Base-by-base conservation (phyloP, 2,888 invertebrate species). In the Chrysodeixis includens region DNA sequence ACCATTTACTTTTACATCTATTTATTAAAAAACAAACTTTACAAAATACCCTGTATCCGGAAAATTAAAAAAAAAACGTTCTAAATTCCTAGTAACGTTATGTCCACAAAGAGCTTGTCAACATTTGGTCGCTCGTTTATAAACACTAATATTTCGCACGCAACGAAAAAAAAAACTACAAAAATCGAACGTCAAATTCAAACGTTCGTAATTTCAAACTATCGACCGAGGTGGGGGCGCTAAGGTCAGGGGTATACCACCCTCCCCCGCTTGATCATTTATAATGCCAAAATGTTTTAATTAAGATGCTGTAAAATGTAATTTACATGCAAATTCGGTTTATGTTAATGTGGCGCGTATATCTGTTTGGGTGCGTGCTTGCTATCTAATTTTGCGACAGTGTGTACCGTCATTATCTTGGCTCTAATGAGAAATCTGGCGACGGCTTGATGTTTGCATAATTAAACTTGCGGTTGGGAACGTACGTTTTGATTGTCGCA, bases 241-340 rank as follows among this genome's bases (percentile, higher is more conserved):
- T 91, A 88, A 92, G 92, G 92, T 90, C 90, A 92, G 92, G 90
- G 86, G 89, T 85, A 88, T 90, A 83, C 86, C 90, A 85, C 86
- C 89, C 86, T 86, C 87, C 75, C 87, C 86, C 91, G 90, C 93
- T 91, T 92, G 94, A 95, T 95, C 95, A 95, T 95, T 95, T 95
- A 95, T 95, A 95, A 95, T 95, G 95, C 95, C 95, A 95, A 95
- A 95, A 95, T 95, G 95, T 95, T 95, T 95, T 95, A 95, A 95
- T 95, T 95, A 95, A 95, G 95, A 95, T 93, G 95, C 95, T 95
- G 95, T 95, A 95, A 95, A 95, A 95, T 94, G 95, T 95, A 95
- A 95, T 95, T 95, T 95, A 95, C 95, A 95, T 95, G 95, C 95
- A 95, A 95, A 95, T 95, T 95, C 95, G 95, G 95, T 95, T 95